Base-by-base conservation (phyloP, 2,113 vertebrate genomes). In the Hippopotamus amphibius region DNA sequence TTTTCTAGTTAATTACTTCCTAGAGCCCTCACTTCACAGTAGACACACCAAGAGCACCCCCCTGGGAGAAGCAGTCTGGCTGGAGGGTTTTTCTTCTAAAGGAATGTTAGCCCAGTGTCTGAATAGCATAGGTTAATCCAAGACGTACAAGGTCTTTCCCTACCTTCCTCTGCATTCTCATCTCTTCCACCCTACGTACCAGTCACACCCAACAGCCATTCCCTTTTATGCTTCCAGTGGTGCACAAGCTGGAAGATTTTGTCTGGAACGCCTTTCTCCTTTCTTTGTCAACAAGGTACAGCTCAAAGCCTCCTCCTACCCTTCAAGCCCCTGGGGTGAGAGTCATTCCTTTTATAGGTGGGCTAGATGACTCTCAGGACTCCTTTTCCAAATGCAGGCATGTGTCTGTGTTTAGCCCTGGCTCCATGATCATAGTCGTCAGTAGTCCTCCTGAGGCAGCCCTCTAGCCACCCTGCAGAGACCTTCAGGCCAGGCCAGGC, bases 111-210 rank as follows among this genome's bases (percentile, higher is more conserved):
- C 57, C 57, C 5, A 5, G 2, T 24, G 19, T 88, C 55, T 80
- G 37, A 57, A 22, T 10, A 80, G 13, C 50, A 14, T 30, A 59
- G 48, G 14, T 11, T 65, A 55, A 26, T 88, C 41, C 63, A 1
- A 26, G 22, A 48, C 57, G 2, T 33, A 3, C 26, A 13, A 19
- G 30, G 19, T 4, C 12, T 37, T 59, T 68, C 22, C 48, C n/a
- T 11, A 0, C 41, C 37, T 65, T 13, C 7, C 46, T 72, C 12
- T 22, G 53, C 41, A 0, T 71, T 59, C 71, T n/a, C 37, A 1
- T 41, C 57, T 37, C 5, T 13, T 30, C 5, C 14, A 11, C 46
- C 26, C 10, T 6, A 4, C 2, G 5, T 22, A 26, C 2, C 15
- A 9, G 26, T 48, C 41, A 65, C 48, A 65, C 9, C 26, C 4